Conservation (phyloP, 2,797 vertebrate species). For the Mormyrus hasselquistii region DNA sequence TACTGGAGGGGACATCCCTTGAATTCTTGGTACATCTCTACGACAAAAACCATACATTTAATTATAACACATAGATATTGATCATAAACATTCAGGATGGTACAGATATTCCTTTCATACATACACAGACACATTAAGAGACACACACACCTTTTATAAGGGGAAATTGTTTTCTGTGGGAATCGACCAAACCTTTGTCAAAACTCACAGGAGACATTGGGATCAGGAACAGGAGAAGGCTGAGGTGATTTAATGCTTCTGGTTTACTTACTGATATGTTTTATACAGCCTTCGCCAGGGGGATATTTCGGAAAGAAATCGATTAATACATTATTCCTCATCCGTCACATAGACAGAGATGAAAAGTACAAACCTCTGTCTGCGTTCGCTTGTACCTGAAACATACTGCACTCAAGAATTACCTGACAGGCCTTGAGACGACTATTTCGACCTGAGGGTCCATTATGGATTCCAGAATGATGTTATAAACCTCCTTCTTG, state of each 20-base stretch:
- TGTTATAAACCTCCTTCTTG: slow-evolving; percentile 99
- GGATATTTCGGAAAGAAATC: slow-evolving; percentile 74
- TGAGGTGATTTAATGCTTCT: not conserved
- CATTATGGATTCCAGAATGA: slow-evolving; percentile 96
- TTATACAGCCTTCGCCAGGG: slow-evolving; percentile 74
- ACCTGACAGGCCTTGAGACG: slow-evolving; percentile 98
- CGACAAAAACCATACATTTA: slow-evolving; percentile 33
- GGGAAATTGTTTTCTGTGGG: not conserved
- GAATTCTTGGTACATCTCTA: slow-evolving; percentile 99
- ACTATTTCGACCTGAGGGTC: slow-evolving; percentile 97
- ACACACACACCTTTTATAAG: not conserved
- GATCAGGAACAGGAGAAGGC: not conserved
- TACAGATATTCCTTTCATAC: not conserved
- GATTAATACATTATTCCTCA: slow-evolving; percentile 60
- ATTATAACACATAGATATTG: slow-evolving; percentile 11
- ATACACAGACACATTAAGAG: not conserved
- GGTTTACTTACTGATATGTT: slow-evolving; percentile 79
- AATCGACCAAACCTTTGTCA: not conserved
- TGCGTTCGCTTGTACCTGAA: not conserved
- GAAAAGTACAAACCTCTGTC: not conserved
- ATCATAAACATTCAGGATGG: not conserved
- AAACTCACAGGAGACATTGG: not conserved
- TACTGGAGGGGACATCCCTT: slow-evolving; percentile 95
- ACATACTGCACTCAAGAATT: slow-evolving; percentile 52
- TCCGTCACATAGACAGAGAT: not conserved